phyloP scores from a whole-genome alignment of 2,113 vertebrate species.

The Bambusicola thoracicus region DNA sequence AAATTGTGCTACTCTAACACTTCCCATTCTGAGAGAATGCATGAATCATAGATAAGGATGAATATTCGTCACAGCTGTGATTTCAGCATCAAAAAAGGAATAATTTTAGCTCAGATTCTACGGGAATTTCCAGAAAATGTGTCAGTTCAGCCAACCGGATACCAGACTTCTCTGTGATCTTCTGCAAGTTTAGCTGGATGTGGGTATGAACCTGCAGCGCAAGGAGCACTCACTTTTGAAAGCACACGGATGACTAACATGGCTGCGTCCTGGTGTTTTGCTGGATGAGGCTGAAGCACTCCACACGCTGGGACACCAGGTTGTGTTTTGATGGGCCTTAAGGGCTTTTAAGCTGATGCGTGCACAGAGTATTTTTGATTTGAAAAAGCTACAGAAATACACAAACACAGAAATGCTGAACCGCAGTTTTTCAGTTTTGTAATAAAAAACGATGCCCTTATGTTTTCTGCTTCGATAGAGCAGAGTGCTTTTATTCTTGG shows the following conservation, averaged over 20 bases:
- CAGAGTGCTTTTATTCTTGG: constrained; percentile 35
- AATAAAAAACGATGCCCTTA: not conserved
- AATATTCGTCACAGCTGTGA: constrained; percentile 73
- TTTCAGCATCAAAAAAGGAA: constrained; percentile 67
- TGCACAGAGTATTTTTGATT: not conserved
- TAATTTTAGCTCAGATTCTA: constrained; percentile 63
- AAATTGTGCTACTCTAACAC: constrained; percentile 58
- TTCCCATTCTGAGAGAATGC: constrained; percentile 61
- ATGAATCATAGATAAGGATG: constrained; percentile 69
- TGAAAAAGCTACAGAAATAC: not conserved
- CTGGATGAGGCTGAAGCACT: not conserved
- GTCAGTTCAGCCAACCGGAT: constrained; percentile 58
- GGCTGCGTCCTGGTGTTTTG: not conserved
- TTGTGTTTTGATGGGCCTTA: not conserved
- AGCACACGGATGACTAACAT: fast-evolving
- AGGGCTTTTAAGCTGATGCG: not conserved
- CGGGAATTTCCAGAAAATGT: constrained; percentile 65
- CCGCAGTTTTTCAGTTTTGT: not conserved
- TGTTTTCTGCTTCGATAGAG: constrained; percentile 25
- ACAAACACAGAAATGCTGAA: constrained; percentile 21
- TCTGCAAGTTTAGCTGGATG: not conserved
- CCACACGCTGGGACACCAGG: not conserved
- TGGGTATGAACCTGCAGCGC: not conserved
- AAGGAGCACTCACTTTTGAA: not conserved
- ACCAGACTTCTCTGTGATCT: not conserved